These are phyloP conservation scores for Drosophila obscura DNA, from an alignment of 1,140 invertebrate species.

Conservation along the genomic window DNA sequence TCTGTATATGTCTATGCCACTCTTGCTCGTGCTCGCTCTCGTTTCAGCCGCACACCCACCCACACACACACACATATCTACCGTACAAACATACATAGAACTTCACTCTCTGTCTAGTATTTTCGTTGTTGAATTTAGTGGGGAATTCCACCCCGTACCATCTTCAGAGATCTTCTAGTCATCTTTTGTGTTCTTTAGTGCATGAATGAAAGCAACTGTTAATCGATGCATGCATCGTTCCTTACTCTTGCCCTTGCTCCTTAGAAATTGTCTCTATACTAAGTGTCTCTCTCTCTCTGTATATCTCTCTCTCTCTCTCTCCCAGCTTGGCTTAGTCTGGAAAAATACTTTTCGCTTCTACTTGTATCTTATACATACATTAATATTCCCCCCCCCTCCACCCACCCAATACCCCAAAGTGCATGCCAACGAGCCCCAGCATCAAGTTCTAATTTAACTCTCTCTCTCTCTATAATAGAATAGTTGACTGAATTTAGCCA, in stretches of 20 bases:
- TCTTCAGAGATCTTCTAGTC: not conserved
- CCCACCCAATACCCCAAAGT: too few species aligned
- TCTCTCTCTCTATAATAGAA: too few species aligned
- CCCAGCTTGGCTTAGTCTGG: not conserved
- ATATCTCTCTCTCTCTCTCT: constrained; percentile 20
- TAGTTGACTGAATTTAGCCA: not conserved
- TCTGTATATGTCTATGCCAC: constrained; percentile 32
- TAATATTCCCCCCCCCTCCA: too few species aligned
- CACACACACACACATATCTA: constrained; percentile 21
- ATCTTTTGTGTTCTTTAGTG: constrained; percentile 18
- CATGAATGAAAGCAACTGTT: constrained; percentile 23
- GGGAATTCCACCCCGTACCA: not conserved
- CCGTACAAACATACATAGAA: constrained; percentile 1
- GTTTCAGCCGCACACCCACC: constrained; percentile 3
- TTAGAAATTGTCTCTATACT: not conserved
- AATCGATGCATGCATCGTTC: constrained; percentile 14
- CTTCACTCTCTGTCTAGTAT: constrained; percentile 39
- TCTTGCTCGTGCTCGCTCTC: constrained; percentile 29
- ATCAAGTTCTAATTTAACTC: too few species aligned
- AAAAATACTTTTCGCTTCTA: too few species aligned
- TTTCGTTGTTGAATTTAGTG: constrained; percentile 32
- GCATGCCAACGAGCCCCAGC: too few species aligned
- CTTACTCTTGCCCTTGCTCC: constrained; percentile 4
- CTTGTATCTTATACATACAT: too few species aligned
- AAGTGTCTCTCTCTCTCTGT: constrained; percentile 15